These are phyloP conservation scores for Willisornis vidua DNA, from an alignment of 2,113 vertebrate species.

Conservation along the genomic window DNA sequence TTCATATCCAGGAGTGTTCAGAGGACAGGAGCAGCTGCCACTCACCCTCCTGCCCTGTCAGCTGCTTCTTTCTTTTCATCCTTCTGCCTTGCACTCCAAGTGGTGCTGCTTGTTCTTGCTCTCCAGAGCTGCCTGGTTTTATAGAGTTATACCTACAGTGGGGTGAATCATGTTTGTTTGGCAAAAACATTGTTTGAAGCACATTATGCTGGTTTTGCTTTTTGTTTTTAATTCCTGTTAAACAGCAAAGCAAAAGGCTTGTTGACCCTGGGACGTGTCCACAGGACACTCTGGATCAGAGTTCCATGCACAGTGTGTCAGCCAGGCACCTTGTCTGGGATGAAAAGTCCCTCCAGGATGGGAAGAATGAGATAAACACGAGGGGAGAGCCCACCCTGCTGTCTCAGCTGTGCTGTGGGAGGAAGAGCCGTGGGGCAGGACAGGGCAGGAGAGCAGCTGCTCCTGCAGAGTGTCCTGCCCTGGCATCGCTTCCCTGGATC, in stretches of 20 bases:
- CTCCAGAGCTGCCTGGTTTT: neutral
- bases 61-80: neutral
- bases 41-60: neutral
- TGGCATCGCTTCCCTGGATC: neutral
- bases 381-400: neutral
- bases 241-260: neutral
- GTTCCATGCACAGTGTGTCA: rapidly evolving
- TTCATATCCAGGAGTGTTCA: neutral
- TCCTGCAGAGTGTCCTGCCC: neutral
- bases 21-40: neutral
- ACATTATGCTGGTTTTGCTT: neutral
- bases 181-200: neutral
- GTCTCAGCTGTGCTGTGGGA: neutral
- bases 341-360: neutral
- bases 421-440: neutral
- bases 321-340: neutral
- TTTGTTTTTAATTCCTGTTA: neutral
- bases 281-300: neutral
- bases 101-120: neutral
- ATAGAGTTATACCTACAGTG: neutral
- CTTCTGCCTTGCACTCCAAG: neutral
- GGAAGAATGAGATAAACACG: neutral
- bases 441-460: neutral
- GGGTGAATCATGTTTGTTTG: neutral
- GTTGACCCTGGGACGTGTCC: neutral